phyloP scores from a whole-genome alignment of 2,888 invertebrate species.

The Acrocyrtus sp. region DNA sequence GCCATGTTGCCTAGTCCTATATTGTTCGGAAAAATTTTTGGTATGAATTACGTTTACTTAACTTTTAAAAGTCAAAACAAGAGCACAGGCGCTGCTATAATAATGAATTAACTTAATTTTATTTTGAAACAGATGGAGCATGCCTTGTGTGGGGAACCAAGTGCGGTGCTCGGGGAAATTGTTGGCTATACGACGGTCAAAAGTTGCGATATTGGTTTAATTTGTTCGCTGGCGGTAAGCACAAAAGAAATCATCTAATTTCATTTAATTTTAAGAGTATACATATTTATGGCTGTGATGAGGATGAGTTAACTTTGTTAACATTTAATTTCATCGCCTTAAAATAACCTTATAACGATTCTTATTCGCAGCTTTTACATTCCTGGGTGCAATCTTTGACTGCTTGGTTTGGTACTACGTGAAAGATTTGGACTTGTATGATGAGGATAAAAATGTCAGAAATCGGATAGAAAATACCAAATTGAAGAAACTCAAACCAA shows the following conservation, averaged over 20 bases:
- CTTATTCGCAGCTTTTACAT: conserved; percentile 66
- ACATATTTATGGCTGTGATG: neutral
- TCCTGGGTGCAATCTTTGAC: conserved; percentile 68
- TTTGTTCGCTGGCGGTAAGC: conserved; percentile 72
- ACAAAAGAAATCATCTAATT: neutral
- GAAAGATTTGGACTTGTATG: conserved; percentile 67
- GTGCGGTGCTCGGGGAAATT: conserved; percentile 76
- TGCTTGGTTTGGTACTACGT: conserved; percentile 68
- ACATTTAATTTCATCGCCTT: neutral
- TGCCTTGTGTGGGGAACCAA: conserved; percentile 81
- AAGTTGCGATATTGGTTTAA: conserved; percentile 74
- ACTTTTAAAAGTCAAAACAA: neutral
- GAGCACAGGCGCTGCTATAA: neutral
- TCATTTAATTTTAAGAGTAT: neutral
- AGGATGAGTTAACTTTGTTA: neutral
- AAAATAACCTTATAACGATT: neutral
- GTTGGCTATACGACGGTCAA: conserved; percentile 79
- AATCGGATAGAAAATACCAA: conserved; percentile 28
- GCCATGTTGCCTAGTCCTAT: conserved; percentile 78
- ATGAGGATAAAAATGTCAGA: conserved; percentile 60
- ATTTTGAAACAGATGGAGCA: conserved; percentile 73
- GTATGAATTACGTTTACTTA: conserved; percentile 65
- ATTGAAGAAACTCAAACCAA: conserved; percentile 14
- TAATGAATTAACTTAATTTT: conserved; percentile 49
- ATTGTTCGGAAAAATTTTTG: conserved; percentile 76